A percentile compares a stretch with the other conserved stretches of the same genome.
Evolutionary conservation across 2,797 vertebrate species (phyloP).

Genomic region (Halcyon chelicuti): DNA sequence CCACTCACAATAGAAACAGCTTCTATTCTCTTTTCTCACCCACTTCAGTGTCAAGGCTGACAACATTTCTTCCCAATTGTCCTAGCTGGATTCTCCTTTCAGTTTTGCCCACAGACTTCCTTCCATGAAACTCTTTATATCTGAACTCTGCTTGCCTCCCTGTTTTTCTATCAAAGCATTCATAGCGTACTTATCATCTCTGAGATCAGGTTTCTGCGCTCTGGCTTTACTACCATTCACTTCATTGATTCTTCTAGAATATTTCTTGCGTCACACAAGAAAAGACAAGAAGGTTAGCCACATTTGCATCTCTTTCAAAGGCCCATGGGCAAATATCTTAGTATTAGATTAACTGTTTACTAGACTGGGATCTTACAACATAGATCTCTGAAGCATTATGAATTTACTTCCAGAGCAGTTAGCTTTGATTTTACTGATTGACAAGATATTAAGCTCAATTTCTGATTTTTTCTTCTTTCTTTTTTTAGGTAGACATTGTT

Average conservation of each 20-base stretch:
- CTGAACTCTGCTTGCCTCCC: background rate
- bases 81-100: background rate
- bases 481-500: background rate
- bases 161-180: constrained; percentile 13
- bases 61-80: background rate
- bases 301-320: constrained; percentile 18
- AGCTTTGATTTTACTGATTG: background rate
- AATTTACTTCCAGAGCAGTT: background rate
- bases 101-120: background rate
- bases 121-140: background rate
- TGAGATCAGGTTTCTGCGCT: constrained; percentile 1
- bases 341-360: background rate
- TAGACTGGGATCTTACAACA: background rate
- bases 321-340: constrained; percentile 35
- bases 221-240: background rate
- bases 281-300: background rate
- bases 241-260: constrained; percentile 25
- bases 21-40: background rate
- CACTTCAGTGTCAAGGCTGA: background rate
- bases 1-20: background rate
- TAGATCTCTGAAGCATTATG: rapidly evolving
- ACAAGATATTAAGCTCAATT: background rate
- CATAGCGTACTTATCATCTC: background rate
- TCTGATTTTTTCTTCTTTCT: background rate
- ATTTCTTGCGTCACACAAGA: background rate